These are phyloP conservation scores for Drusus annulatus DNA, from an alignment of 1,140 invertebrate species.

Conservation along the genomic window DNA sequence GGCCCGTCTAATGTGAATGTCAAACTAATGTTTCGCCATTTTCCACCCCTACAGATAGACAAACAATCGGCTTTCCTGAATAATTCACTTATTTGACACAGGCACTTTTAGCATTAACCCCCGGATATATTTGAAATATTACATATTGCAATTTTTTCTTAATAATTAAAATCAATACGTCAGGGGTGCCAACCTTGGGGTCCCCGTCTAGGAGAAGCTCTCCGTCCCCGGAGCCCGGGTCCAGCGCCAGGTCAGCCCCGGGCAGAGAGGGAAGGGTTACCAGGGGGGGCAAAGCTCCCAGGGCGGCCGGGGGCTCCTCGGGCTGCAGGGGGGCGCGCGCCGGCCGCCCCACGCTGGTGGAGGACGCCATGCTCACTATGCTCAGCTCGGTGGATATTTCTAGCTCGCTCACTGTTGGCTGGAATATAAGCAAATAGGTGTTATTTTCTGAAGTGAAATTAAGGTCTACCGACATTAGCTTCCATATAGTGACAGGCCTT, in stretches of 20 bases:
- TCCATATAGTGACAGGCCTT: too few species aligned
- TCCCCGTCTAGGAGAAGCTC: slow-evolving; percentile 50
- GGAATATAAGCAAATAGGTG: slow-evolving; percentile 18
- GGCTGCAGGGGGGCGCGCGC: slow-evolving; percentile 50
- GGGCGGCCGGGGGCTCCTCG: neutral
- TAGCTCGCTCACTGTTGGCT: slow-evolving; percentile 46
- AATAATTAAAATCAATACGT: neutral
- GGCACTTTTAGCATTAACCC: too few species aligned
- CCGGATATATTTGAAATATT: too few species aligned
- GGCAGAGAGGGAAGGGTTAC: neutral
- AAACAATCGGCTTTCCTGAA: too few species aligned
- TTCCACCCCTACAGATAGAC: too few species aligned
- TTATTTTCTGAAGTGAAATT: too few species aligned
- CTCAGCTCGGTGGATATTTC: slow-evolving; percentile 65
- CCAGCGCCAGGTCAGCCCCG: slow-evolving; percentile 61
- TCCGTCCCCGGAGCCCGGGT: slow-evolving; percentile 67
- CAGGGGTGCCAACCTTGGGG: neutral
- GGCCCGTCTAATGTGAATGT: too few species aligned
- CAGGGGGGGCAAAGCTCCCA: too few species aligned
- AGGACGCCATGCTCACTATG: slow-evolving; percentile 61
- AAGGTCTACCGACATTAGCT: too few species aligned
- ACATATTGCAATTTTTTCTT: too few species aligned
- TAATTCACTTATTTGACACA: too few species aligned
- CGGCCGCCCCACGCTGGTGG: slow-evolving; percentile 54
- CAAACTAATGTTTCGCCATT: too few species aligned